Evolutionary conservation across 2,113 vertebrate species (phyloP), one percentile per base, ranked within the genome.

Genomic region (Brachypodius melanocephalos): DNA sequence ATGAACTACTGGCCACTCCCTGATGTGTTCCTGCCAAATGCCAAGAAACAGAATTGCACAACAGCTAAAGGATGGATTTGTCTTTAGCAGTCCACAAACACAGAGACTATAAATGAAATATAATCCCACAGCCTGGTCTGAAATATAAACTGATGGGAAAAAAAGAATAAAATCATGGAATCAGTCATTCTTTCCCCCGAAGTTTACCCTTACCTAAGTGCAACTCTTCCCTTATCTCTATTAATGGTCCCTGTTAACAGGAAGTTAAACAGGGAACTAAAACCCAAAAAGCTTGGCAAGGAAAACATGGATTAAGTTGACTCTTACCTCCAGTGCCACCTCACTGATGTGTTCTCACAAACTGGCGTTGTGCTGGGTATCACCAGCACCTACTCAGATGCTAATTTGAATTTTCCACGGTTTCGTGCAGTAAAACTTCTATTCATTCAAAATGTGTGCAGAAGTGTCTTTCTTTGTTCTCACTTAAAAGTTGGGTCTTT

Each of bases 1-100:
- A 71, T 40, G 59, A 67, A 51, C 36, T 32, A 3, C 0, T 0
- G 55, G 31, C n/a, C 42, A 59, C 20, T 51, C 14, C 15, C 5
- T 32, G 36, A 40, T 1, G 0, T 34, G 31, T 9, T 69, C 31
- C 36, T 31, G 12, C 26, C 19, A 58, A 29, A 16, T 19, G 36
- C 14, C 62, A 77, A 75, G 28, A 21, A 45, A 49, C 31, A 74
- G 43, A 74, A 71, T 1, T 54, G 57, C 43, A 22, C 34, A 46
- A 28, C 66, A 95, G 32, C 28, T 38, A 8, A 49, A 34, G 4
- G 5, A 67, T 49, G 14, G 65, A 26, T 52, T 18, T 18, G 31
- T 34, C 51, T 48, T 61, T 9, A 62, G 28, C 57, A 78, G 46
- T 40, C 28, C 78, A 71, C 24, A 51, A 20, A 34, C 7, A 54